Evolutionary conservation across 92 coral and sea anemone species (phyloP).

Genomic region (Zoanthus sansibaricus): DNA sequence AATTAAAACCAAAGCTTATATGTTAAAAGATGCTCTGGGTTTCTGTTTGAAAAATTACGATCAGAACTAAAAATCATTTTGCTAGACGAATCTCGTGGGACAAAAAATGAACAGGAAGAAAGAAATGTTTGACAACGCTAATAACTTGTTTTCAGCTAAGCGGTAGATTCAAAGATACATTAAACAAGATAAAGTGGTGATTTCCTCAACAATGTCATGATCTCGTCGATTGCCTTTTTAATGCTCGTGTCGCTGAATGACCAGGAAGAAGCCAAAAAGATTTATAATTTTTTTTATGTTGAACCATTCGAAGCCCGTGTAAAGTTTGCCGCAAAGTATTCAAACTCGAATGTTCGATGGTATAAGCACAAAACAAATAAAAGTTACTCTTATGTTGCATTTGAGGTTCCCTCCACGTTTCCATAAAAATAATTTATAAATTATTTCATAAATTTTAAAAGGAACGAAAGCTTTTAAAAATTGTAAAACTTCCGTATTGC

Average conservation of each 20-base stretch:
- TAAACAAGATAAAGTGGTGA: constrained; percentile 19
- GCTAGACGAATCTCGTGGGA: background rate
- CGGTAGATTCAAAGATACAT: constrained; percentile 28
- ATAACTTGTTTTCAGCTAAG: background rate
- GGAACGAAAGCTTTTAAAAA: background rate
- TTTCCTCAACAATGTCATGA: constrained; percentile 1
- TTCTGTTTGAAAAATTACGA: background rate
- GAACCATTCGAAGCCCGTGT: constrained; percentile 28
- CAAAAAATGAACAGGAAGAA: background rate
- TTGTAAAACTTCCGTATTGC: constrained; percentile 41
- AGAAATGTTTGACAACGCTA: background rate
- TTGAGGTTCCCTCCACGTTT: background rate
- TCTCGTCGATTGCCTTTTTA: constrained; percentile 22
- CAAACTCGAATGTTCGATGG: background rate
- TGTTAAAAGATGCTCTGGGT: background rate
- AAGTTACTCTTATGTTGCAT: background rate
- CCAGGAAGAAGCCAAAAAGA: constrained; percentile 5
- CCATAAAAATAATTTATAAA: background rate
- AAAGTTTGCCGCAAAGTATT: constrained; percentile 19
- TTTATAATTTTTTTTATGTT: background rate
- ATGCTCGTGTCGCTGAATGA: background rate
- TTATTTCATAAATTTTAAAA: background rate
- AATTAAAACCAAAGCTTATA: constrained; percentile 8
- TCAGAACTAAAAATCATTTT: background rate
- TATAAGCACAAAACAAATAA: background rate